Conservation (phyloP, 2,113 vertebrate species). For the Prunella fulvescens region DNA sequence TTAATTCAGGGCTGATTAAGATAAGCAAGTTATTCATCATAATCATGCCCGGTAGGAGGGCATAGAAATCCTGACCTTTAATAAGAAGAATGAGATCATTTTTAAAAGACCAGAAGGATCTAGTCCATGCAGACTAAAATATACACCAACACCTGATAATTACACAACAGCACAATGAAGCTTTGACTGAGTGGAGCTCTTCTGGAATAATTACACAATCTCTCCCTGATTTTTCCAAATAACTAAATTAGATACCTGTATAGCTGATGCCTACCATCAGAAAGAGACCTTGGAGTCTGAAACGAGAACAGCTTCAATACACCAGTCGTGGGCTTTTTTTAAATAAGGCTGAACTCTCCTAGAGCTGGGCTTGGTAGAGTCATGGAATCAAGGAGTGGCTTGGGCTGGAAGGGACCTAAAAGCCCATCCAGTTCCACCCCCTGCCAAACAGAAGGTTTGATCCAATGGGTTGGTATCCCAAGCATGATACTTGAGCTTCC, state of each 20-base stretch:
- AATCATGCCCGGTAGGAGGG: constrained; percentile 27
- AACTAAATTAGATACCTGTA: neutral
- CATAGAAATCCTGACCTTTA: constrained; percentile 46
- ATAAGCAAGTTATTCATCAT: constrained; percentile 33
- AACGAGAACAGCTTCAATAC: neutral
- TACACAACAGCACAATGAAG: neutral
- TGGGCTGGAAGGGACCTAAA: neutral
- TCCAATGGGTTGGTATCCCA: neutral
- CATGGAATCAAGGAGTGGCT: neutral
- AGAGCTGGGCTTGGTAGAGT: neutral
- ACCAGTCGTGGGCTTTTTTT: neutral
- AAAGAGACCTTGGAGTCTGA: neutral
- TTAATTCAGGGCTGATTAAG: constrained; percentile 55
- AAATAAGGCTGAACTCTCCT: neutral
- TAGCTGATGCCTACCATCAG: neutral
- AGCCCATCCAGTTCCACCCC: neutral
- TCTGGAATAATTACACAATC: neutral
- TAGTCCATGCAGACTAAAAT: neutral
- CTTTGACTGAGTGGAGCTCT: neutral
- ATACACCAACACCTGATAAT: neutral
- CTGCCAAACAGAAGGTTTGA: neutral
- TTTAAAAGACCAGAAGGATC: neutral
- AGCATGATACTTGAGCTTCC: neutral
- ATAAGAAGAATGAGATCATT: neutral
- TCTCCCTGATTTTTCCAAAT: neutral